These are phyloP conservation scores for Pogona vitticeps DNA, from an alignment of 2,113 vertebrate genomes.

Conservation along the genomic window DNA sequence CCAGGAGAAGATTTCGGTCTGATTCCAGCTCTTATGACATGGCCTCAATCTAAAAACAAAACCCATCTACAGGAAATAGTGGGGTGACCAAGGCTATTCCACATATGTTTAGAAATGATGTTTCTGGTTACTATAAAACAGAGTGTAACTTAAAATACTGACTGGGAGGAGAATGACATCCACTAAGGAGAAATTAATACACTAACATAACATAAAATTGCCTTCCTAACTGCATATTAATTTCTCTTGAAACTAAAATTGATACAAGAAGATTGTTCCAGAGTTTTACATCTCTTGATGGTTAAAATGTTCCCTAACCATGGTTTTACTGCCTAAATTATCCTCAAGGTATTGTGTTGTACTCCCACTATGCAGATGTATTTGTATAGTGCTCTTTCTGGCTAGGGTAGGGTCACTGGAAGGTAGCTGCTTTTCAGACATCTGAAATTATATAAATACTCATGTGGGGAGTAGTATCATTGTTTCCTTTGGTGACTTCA, in stretches of 20 bases:
- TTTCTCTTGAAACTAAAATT: not conserved
- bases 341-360: not conserved
- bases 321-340: not conserved
- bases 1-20: not conserved
- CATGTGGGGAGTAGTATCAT: not conserved
- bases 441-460: no score
- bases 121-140: not conserved
- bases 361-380: not conserved
- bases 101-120: not conserved
- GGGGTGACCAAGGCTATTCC: not conserved
- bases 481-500: not conserved
- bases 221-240: not conserved
- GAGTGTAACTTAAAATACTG: not conserved
- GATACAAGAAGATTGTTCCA: not conserved
- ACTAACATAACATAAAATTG: not conserved
- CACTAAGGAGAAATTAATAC: not conserved
- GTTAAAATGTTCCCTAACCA: not conserved
- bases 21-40: not conserved
- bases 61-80: not conserved
- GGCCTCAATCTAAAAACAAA: not conserved
- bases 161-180: not conserved
- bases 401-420: not conserved
- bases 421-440: not conserved
- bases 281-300: not conserved
- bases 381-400: not conserved